A percentile compares a stretch with the other conserved stretches of the same genome.
Evolutionary conservation across 2,797 vertebrate genomes (phyloP).

Genomic region (Halcyon badia): DNA sequence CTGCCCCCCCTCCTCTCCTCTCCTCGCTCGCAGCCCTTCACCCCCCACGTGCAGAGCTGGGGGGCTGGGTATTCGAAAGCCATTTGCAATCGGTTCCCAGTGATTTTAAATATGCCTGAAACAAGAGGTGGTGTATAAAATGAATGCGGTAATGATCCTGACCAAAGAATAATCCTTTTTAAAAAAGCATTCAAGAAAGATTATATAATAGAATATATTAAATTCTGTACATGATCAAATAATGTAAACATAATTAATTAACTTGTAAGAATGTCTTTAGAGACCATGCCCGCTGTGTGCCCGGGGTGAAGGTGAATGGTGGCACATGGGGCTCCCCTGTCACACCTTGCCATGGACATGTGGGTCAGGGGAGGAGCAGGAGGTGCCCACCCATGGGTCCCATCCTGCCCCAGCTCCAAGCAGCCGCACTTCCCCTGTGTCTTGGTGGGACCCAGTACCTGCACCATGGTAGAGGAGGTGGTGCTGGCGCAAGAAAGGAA

Average conservation of each 20-base stretch:
- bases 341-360: background rate
- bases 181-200: slow-evolving; percentile 68
- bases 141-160: background rate
- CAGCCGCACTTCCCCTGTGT: accelerated
- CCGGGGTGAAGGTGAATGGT: background rate
- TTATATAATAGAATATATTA: slow-evolving; percentile 76
- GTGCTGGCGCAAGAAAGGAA: background rate
- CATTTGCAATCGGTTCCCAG: background rate
- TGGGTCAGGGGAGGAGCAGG: background rate
- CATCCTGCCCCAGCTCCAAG: background rate
- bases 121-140: slow-evolving; percentile 47
- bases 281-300: background rate
- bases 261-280: slow-evolving; percentile 53
- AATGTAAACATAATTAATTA: slow-evolving; percentile 75
- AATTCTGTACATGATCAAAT: slow-evolving; percentile 74
- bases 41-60: background rate
- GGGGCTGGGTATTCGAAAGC: background rate
- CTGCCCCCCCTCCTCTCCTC: background rate
- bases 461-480: accelerated
- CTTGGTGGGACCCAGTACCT: background rate
- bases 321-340: background rate
- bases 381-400: background rate
- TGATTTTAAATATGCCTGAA: background rate
- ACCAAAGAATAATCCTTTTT: slow-evolving; percentile 60
- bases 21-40: background rate